phyloP scores from a whole-genome alignment of 2,113 vertebrate genomes.

The Petrocephalus microphthalmus region DNA sequence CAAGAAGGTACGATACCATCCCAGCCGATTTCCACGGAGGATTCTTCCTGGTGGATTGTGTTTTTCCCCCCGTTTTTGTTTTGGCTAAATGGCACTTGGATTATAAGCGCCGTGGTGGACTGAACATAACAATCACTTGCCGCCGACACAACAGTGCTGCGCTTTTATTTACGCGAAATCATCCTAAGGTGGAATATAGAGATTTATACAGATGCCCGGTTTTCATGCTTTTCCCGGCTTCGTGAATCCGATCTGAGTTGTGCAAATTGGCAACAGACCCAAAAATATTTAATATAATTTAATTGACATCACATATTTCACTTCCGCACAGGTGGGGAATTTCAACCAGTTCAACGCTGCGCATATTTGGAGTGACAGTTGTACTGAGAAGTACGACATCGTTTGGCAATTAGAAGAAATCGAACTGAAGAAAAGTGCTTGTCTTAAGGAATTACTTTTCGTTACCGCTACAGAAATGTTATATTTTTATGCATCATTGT shows the following conservation, averaged over 20 bases:
- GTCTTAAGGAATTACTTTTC: neutral
- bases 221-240: neutral
- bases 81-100: conserved; percentile 6
- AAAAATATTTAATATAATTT: neutral
- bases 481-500: neutral
- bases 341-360: no score
- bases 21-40: conserved; percentile 20
- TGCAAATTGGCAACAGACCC: neutral
- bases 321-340: conserved; percentile 5
- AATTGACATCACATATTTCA: neutral
- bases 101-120: conserved; percentile 1
- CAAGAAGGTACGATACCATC: neutral
- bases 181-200: neutral
- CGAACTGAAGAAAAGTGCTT: neutral
- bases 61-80: neutral
- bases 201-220: neutral
- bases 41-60: neutral
- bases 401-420: neutral
- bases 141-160: neutral
- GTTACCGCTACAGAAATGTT: neutral
- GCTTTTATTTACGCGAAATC: conserved; percentile 3
- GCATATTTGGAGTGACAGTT: neutral
- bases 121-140: neutral
- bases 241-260: neutral
- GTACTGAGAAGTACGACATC: neutral